These are phyloP conservation scores for Drosophila paracracens DNA, from an alignment of 2,888 invertebrate species.

Conservation along the genomic window DNA sequence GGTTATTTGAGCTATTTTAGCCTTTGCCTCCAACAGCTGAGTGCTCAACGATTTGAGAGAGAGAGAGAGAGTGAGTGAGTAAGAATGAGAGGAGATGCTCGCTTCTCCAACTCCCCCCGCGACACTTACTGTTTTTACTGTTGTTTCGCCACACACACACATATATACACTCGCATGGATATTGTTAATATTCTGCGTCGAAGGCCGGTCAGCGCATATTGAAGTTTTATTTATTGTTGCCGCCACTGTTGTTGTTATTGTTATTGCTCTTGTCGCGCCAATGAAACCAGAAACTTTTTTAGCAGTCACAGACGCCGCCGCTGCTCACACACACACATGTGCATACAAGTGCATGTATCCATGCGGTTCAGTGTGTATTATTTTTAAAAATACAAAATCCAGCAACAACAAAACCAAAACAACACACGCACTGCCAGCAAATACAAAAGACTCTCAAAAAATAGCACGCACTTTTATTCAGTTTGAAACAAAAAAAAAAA, in stretches of 20 bases:
- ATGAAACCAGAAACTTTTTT: slow-evolving; percentile 69
- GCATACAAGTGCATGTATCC: slow-evolving; percentile 31
- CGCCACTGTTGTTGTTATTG: slow-evolving; percentile 9
- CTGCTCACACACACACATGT: slow-evolving; percentile 22
- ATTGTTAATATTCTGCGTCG: slow-evolving; percentile 67
- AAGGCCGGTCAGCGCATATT: slow-evolving; percentile 70
- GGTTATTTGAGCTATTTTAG: slow-evolving; percentile 51
- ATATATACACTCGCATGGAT: slow-evolving; percentile 12
- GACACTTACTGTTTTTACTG: slow-evolving; percentile 13
- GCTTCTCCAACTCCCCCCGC: slow-evolving; percentile 19
- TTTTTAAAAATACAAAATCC: slow-evolving; percentile 48
- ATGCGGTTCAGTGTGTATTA: slow-evolving; percentile 38
- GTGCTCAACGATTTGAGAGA: slow-evolving; percentile 19
- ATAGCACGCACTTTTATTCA: slow-evolving; percentile 17
- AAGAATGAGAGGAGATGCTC: slow-evolving; percentile 30
- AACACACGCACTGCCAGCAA: slow-evolving; percentile 13
- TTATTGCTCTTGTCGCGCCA: slow-evolving; percentile 43
- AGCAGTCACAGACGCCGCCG: slow-evolving; percentile 49
- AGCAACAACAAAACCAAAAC: slow-evolving; percentile 23
- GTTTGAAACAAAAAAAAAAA: slow-evolving; percentile 15
- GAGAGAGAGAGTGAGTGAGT: slow-evolving; percentile 2
- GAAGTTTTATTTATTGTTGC: slow-evolving; percentile 59
- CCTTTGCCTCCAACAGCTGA: slow-evolving; percentile 52
- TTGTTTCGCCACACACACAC: slow-evolving; percentile 18
- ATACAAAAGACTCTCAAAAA: slow-evolving; percentile 18